phyloP scores from a whole-genome alignment of 1,140 invertebrate genomes.

The Panagrolaimus sp. region DNA sequence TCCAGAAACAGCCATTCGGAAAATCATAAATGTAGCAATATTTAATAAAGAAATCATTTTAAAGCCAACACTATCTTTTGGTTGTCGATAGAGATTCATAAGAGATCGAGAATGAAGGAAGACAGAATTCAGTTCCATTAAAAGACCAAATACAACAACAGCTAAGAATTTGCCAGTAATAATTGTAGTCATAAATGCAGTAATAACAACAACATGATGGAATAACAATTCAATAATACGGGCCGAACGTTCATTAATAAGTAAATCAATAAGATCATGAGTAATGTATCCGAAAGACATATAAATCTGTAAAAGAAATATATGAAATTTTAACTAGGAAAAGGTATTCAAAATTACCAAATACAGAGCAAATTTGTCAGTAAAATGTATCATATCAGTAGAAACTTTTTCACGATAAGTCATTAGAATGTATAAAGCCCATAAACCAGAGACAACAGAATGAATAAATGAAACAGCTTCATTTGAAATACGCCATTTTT shows the following conservation, averaged over 20 bases:
- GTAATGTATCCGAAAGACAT: constrained; percentile 53
- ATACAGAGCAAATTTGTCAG: constrained; percentile 22
- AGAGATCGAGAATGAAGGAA: constrained; percentile 51
- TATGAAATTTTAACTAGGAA: constrained; percentile 12
- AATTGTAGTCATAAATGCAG: constrained; percentile 44
- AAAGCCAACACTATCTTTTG: constrained; percentile 50
- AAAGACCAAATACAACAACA: constrained; percentile 51
- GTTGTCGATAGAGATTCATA: constrained; percentile 50
- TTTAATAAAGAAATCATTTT: constrained; percentile 53
- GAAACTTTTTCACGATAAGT: constrained; percentile 27
- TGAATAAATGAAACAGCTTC: constrained; percentile 54
- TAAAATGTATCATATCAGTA: constrained; percentile 35
- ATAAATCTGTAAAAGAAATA: constrained; percentile 43
- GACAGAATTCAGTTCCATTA: constrained; percentile 56
- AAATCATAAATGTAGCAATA: constrained; percentile 50
- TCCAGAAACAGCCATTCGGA: constrained; percentile 49
- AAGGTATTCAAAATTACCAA: constrained; percentile 21
- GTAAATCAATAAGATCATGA: constrained; percentile 52
- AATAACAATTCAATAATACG: constrained; percentile 55
- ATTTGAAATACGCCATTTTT: constrained; percentile 58
- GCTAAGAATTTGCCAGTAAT: constrained; percentile 41
- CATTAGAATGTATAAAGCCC: constrained; percentile 41
- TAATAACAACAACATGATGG: constrained; percentile 54
- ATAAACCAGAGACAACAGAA: constrained; percentile 52
- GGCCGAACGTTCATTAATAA: constrained; percentile 52